These are phyloP conservation scores for Silurus aristotelis DNA, from an alignment of 2,797 vertebrate species.

Conservation along the genomic window DNA sequence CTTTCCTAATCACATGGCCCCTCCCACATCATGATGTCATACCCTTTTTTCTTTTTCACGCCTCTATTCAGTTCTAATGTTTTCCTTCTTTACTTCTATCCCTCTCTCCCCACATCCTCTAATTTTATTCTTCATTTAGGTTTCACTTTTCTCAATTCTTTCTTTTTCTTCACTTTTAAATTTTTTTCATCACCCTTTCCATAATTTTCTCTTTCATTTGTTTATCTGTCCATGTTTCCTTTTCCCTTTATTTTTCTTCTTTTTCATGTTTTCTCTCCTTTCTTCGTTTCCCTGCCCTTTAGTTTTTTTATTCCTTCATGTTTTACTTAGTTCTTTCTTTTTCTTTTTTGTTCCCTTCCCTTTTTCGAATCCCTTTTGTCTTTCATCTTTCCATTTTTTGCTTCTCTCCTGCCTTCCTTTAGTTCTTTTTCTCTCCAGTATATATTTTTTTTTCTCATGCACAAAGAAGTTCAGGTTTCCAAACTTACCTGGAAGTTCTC, in stretches of 20 bases:
- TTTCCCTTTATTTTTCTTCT: not conserved
- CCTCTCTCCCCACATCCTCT: not conserved
- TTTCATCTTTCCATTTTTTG: not conserved
- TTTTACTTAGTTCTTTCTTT: not conserved
- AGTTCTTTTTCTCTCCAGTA: not conserved
- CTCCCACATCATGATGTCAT: not conserved
- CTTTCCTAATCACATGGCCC: not conserved
- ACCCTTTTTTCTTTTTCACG: not conserved
- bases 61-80: not conserved
- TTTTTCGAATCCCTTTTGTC: no score
- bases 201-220: no score
- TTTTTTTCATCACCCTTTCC: not conserved
- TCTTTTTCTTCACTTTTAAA: not conserved
- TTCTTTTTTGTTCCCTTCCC: not conserved
- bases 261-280: not conserved
- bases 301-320: not conserved
- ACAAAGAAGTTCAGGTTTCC: not conserved
- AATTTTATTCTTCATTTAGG: not conserved
- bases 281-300: not conserved
- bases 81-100: not conserved
- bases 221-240: no score
- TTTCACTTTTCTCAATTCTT: not conserved
- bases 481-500: conserved; percentile 86
- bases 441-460: not conserved
- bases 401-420: not conserved